Conservation (phyloP, 1,140 invertebrate species). For the Samia ricini region DNA sequence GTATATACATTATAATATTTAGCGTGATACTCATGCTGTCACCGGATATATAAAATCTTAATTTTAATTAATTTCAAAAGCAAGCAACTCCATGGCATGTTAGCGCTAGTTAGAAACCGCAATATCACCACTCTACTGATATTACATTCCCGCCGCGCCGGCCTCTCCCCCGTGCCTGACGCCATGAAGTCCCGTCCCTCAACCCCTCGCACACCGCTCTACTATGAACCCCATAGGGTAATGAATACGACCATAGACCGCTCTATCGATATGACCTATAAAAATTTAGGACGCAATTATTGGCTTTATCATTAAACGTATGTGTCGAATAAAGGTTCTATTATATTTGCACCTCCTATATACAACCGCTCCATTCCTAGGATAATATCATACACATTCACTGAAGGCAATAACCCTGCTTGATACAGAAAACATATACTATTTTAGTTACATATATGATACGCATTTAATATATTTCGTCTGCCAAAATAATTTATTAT, state of each 20-base stretch:
- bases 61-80: not conserved
- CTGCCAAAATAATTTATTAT: no score
- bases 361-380: no score
- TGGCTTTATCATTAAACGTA: conserved; percentile 34
- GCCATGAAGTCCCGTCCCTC: conserved; percentile 45
- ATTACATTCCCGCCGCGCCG: conserved; percentile 58
- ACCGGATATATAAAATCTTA: not conserved
- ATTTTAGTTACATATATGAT: no score
- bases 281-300: conserved; percentile 60
- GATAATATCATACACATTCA: not conserved
- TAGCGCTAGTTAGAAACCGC: conserved; percentile 61
- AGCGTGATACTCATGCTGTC: no score
- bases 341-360: no score
- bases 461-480: no score
- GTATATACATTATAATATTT: no score
- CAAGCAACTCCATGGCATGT: conserved; percentile 19
- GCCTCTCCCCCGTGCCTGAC: conserved; percentile 43
- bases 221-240: conserved; percentile 47
- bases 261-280: conserved; percentile 59
- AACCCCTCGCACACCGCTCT: conserved; percentile 26
- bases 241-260: conserved; percentile 56
- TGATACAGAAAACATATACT: no score
- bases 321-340: conserved; percentile 6
- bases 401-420: not conserved
- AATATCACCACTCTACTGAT: conserved; percentile 66